A percentile compares a stretch with the other conserved stretches of the same genome.
Conservation (phyloP, 2,113 vertebrate genomes). For the Rhinoderma darwinii region DNA sequence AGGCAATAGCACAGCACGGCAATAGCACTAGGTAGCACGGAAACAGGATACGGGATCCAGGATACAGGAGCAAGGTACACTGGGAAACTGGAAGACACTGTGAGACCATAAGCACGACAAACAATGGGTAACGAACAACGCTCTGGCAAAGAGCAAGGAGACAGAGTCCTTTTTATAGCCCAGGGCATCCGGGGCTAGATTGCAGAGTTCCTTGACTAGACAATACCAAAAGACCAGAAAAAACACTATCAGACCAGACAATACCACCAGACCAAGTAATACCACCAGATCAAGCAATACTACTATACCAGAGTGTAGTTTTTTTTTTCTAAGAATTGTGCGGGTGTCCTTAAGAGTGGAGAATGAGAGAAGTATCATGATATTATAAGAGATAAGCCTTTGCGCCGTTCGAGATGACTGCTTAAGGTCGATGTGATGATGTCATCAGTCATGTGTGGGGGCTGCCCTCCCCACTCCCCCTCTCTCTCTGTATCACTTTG, state of each 20-base stretch:
- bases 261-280: neutral
- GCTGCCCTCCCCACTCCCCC: neutral
- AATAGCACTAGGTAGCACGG: too few relatives aligned
- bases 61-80: too few relatives aligned
- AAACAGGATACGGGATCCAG: too few relatives aligned
- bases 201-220: too few relatives aligned
- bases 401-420: neutral
- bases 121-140: too few relatives aligned
- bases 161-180: too few relatives aligned
- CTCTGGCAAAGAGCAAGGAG: too few relatives aligned
- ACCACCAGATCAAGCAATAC: neutral
- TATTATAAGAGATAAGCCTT: neutral
- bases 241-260: neutral
- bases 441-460: neutral
- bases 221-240: neutral
- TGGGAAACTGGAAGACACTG: too few relatives aligned
- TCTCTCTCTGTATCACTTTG: constrained; percentile 1
- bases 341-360: neutral
- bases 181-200: too few relatives aligned
- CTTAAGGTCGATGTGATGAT: neutral
- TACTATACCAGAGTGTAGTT: neutral
- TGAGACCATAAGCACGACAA: too few relatives aligned
- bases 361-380: neutral
- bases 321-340: neutral
- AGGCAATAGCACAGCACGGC: too few relatives aligned